phyloP scores from a whole-genome alignment of 2,888 invertebrate species.

The Elmis aenea region DNA sequence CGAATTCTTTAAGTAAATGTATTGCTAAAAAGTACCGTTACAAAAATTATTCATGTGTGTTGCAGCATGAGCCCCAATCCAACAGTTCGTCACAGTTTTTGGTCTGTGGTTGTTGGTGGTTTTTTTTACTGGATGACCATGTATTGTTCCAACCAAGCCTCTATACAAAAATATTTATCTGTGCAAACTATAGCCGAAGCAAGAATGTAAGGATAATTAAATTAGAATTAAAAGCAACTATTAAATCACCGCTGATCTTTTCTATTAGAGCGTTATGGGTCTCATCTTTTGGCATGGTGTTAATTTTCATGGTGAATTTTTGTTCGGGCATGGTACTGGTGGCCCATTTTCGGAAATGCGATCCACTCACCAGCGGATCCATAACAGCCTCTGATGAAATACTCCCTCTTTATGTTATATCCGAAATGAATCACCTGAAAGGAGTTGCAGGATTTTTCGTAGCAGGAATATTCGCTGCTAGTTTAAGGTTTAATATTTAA shows the following conservation, averaged over 20 bases:
- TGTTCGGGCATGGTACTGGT: conserved; percentile 82
- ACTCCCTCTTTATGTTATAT: conserved; percentile 75
- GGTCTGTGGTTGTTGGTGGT: conserved; percentile 77
- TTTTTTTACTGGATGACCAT: conserved; percentile 72
- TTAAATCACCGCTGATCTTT: too few relatives aligned
- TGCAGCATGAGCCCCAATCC: conserved; percentile 75
- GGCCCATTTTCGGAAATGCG: conserved; percentile 75
- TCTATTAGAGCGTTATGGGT: conserved; percentile 69
- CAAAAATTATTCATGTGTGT: too few relatives aligned
- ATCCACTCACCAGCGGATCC: conserved; percentile 67
- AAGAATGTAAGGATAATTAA: conserved; percentile 53
- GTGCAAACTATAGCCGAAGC: conserved; percentile 71
- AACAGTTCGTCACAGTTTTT: conserved; percentile 78
- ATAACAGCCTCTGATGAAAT: conserved; percentile 38
- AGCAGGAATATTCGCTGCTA: conserved; percentile 87
- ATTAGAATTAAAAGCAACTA: too few relatives aligned
- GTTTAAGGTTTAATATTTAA: too few relatives aligned
- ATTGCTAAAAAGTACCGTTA: background rate
- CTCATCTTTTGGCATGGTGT: conserved; percentile 64
- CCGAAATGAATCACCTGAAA: conserved; percentile 65
- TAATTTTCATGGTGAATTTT: conserved; percentile 48
- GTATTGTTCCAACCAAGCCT: conserved; percentile 86
- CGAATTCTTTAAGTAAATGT: conserved; percentile 59
- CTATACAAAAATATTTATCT: conserved; percentile 68
- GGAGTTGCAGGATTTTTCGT: conserved; percentile 87